Base-by-base conservation (phyloP, 2,113 vertebrate genomes). In the Myiozetetes cayanensis region DNA sequence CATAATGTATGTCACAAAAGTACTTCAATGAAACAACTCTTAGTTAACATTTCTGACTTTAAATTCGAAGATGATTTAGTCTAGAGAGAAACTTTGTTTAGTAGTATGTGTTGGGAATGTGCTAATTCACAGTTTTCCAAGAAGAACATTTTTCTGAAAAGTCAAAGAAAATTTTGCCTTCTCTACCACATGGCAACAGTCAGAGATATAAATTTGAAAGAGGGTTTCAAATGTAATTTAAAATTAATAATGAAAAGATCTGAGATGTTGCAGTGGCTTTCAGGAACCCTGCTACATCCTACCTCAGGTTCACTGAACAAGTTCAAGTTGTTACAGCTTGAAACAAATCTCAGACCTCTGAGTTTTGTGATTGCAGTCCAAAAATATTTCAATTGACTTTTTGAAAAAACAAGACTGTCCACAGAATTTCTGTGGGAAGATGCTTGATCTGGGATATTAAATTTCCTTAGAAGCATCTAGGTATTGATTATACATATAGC, bases 341-440 rank as follows among this genome's bases (percentile, higher is more conserved):
- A 91, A 93, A 77, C 49, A 67, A 81, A 52, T 49, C 37, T 94
- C 63, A 52, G 76, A 65, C 8, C 15, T 90, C 27, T 0, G 6
- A 80, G 30, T n/a, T 66, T 89, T 58, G 77, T 75, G 24, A 52
- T 22, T 62, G n/a, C n/a, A 82, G 41, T 9, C 73, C 77, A 25
- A 28, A 96, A 94, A 90, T 78, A 52, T 80, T 91, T 87, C n/a
- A 15, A 24, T 14, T 80, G 79, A 68, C 43, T 91, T 89, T 58
- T 27, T 66, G 35, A 94, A 94, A 87, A 88, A 79, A 43, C 17
- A 84, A 55, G 41, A 47, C n/a, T 79, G 77, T 86, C 13, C 24
- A 79, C 86, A 67, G 20, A 66, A 62, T 33, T 77, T 85, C 67
- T 90, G 8, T 39, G 56, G 59, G 31, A 80, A 72, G 79, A 30